These are phyloP conservation scores for Clarias macrocephalus DNA, from an alignment of 2,113 vertebrate genomes.

Conservation along the genomic window DNA sequence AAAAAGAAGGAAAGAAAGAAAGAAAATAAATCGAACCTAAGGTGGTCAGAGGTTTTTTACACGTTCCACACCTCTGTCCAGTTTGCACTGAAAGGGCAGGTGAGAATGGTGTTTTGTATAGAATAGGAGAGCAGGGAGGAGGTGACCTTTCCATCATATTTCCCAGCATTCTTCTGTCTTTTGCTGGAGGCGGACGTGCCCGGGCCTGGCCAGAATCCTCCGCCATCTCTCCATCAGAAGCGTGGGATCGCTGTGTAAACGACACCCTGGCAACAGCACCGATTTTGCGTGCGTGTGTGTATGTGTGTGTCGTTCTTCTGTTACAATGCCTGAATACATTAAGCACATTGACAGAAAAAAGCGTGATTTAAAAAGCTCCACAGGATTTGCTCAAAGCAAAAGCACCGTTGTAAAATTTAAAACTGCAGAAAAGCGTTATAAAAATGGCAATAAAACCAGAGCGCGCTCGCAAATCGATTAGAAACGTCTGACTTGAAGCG, in stretches of 20 bases:
- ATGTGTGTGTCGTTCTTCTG: background rate
- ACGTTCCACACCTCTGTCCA: background rate
- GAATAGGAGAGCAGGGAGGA: background rate
- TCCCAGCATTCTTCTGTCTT: slow-evolving; percentile 37
- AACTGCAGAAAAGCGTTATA: background rate
- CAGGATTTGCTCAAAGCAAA: background rate
- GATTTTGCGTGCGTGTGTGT: background rate
- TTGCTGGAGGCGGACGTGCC: slow-evolving; percentile 28
- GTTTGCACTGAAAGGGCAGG: background rate
- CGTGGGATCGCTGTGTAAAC: slow-evolving; percentile 37
- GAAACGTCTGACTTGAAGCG: background rate
- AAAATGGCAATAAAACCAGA: background rate
- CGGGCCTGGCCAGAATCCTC: slow-evolving; percentile 38
- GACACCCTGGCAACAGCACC: slow-evolving; percentile 30
- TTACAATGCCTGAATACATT: slow-evolving; percentile 17
- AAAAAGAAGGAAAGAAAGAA: background rate
- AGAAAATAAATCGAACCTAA: background rate
- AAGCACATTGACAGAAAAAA: background rate
- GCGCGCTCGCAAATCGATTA: too few relatives aligned
- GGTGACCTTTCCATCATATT: slow-evolving; percentile 34
- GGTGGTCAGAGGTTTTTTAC: background rate
- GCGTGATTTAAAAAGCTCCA: background rate
- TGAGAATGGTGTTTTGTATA: background rate
- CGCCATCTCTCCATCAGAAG: slow-evolving; percentile 12
- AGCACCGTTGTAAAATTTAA: background rate